Conservation (phyloP, 2,113 vertebrate genomes). For the Dasyornis broadbenti region DNA sequence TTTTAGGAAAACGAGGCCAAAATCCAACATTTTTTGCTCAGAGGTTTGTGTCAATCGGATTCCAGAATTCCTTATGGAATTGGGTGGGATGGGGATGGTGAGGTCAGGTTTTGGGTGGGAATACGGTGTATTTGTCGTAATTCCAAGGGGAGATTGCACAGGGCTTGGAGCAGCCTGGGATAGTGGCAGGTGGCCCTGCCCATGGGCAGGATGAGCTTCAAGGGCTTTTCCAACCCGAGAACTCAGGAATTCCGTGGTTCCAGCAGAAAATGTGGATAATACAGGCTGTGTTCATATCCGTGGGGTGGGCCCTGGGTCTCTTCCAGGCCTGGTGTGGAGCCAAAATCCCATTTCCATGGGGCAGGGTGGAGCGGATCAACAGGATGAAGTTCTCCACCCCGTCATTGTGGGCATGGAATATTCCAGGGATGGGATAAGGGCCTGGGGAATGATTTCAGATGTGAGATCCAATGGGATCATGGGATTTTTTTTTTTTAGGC, state of each 20-base stretch:
- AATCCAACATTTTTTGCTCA: background rate
- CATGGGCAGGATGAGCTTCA: background rate
- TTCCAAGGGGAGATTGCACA: accelerated
- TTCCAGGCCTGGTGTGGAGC: background rate
- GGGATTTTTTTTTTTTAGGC: background rate
- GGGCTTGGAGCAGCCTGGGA: background rate
- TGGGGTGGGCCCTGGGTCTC: background rate
- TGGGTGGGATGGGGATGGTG: background rate
- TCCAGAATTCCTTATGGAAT: background rate
- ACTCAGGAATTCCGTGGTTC: background rate
- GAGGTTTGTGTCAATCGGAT: background rate
- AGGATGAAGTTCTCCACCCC: background rate
- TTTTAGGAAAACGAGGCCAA: background rate
- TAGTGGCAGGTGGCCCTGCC: background rate
- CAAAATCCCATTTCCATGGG: background rate
- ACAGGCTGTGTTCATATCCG: accelerated
- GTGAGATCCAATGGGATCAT: background rate
- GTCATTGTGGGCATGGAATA: background rate
- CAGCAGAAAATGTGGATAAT: background rate
- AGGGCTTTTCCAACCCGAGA: background rate
- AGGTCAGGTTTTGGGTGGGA: background rate
- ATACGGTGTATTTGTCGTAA: background rate
- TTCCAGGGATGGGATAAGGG: too few relatives aligned
- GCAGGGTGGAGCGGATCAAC: background rate
- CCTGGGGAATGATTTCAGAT: accelerated